Evolutionary conservation across 2,113 vertebrate genomes (phyloP).

Genomic region (Actenoides lindsayi): DNA sequence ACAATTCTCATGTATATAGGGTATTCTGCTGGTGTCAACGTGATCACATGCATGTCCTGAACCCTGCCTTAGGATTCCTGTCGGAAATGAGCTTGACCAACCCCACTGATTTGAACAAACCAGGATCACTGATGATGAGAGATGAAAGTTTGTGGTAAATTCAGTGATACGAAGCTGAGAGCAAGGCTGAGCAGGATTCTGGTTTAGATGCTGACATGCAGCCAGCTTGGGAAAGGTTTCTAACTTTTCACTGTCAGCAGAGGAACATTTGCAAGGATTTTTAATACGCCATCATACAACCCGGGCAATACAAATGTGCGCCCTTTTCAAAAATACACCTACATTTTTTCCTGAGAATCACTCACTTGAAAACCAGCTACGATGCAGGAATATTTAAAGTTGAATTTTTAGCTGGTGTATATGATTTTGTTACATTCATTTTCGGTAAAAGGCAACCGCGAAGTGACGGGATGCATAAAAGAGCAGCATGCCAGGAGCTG

Average conservation of each 20-base stretch:
- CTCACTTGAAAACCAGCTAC: background rate
- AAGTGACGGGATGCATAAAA: conserved; percentile 13
- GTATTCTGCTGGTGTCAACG: fast-evolving
- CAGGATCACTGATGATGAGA: fast-evolving
- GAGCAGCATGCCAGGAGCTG: background rate
- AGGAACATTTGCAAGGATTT: background rate
- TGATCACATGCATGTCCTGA: fast-evolving
- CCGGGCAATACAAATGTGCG: background rate
- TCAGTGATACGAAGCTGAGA: background rate
- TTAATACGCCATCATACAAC: background rate
- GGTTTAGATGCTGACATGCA: background rate
- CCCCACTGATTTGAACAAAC: background rate
- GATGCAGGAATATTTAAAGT: background rate
- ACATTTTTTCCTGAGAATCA: background rate
- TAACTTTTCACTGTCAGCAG: background rate
- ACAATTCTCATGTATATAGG: fast-evolving
- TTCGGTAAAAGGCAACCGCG: background rate
- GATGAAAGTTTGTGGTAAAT: background rate
- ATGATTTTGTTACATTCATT: background rate
- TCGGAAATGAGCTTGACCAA: background rate
- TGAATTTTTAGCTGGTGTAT: background rate
- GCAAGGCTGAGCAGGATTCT: background rate
- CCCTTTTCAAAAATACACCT: background rate
- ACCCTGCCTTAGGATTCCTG: background rate
- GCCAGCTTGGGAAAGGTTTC: background rate